Conservation (phyloP, 2,113 vertebrate species). For the Labeo rohita region DNA sequence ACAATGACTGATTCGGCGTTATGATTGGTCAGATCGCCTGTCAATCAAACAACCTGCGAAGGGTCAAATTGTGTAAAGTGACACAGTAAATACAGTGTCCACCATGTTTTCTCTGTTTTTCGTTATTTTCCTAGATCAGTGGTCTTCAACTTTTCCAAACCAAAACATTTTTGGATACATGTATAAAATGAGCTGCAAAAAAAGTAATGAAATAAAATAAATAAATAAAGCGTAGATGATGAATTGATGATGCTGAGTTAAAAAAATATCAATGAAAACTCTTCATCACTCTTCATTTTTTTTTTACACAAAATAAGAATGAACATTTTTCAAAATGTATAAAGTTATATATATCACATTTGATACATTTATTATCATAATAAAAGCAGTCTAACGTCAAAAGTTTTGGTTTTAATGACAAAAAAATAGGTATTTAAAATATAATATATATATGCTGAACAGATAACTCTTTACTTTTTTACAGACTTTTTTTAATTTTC, state of each 20-base stretch:
- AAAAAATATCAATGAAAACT: background rate
- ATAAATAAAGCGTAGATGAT: background rate
- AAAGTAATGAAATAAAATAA: background rate
- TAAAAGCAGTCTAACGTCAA: no score
- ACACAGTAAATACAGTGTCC: background rate
- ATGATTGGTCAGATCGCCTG: no score
- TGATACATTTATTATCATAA: no score
- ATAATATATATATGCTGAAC: no score
- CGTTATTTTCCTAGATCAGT: background rate
- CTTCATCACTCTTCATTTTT: background rate
- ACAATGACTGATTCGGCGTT: no score
- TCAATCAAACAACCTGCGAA: no score
- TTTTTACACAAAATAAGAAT: background rate
- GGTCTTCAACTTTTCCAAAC: background rate
- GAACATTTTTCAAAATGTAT: no score
- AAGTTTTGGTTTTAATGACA: no score
- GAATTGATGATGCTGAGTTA: background rate
- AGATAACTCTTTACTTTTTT: no score
- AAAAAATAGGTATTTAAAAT: no score
- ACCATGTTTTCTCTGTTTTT: background rate
- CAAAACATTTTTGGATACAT: background rate
- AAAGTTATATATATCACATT: no score
- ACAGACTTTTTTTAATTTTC: no score
- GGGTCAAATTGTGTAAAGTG: background rate
- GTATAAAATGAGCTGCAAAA: background rate